Evolutionary conservation across 2,113 vertebrate species (phyloP).

Genomic region (Calonectris borealis): DNA sequence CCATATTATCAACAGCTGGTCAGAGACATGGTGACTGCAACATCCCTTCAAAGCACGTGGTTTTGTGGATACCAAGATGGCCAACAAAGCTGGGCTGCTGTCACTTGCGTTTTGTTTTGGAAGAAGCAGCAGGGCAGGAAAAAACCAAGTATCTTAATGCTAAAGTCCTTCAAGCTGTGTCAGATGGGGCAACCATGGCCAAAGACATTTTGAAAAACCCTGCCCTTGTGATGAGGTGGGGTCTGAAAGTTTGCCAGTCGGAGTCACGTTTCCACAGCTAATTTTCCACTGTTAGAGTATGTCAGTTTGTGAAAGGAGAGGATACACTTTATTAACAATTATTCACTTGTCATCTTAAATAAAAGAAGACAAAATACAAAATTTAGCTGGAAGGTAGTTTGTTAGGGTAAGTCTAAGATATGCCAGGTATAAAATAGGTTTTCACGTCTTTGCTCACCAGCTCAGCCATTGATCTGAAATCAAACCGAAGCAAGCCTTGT

Average conservation of each 20-base stretch:
- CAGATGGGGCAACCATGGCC: background rate
- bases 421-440: background rate
- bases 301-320: background rate
- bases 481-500: background rate
- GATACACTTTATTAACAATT: background rate
- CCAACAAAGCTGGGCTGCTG: background rate
- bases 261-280: background rate
- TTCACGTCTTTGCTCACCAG: background rate
- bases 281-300: background rate
- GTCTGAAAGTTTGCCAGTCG: background rate
- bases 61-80: background rate
- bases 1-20: background rate
- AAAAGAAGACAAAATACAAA: background rate
- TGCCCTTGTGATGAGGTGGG: background rate
- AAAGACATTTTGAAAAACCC: background rate
- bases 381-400: background rate
- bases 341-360: background rate
- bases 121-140: background rate
- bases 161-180: background rate
- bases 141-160: background rate
- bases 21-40: background rate
- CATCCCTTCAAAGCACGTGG: background rate
- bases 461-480: background rate
- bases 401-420: background rate
- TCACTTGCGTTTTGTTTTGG: background rate